Percentiles rank a stretch among this genome's conserved stretches.
Evolutionary conservation across 2,888 invertebrate species (phyloP).

Genomic region (Spicauda simplicius): DNA sequence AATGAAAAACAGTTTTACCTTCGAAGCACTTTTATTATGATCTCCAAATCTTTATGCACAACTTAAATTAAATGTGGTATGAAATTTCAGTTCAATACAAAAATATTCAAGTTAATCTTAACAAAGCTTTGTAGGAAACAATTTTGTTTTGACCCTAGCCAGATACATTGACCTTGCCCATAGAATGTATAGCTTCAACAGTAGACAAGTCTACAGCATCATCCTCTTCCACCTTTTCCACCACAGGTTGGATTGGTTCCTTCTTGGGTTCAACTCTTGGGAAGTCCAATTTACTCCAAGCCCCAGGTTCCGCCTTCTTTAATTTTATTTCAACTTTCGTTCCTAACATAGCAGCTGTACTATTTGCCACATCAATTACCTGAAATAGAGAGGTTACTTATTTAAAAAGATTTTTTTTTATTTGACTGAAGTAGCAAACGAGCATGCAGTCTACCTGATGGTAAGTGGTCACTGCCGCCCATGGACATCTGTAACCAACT

Average conservation of each 20-base stretch:
- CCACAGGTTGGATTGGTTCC: constrained; percentile 48
- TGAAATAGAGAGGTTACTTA: constrained; percentile 63
- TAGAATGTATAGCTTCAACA: constrained; percentile 80
- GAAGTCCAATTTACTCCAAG: constrained; percentile 92
- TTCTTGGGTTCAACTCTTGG: constrained; percentile 69
- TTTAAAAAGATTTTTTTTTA: not conserved
- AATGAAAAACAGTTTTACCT: constrained; percentile 21
- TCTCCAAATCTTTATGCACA: constrained; percentile 1
- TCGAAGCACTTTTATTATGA: constrained; percentile 22
- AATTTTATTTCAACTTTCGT: constrained; percentile 97
- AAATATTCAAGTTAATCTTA: constrained; percentile 5
- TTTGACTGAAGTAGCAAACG: too few species aligned
- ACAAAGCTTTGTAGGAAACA: not conserved
- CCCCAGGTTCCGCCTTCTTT: constrained; percentile 92
- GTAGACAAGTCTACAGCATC: constrained; percentile 91
- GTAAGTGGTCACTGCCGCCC: too few species aligned
- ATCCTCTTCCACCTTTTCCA: constrained; percentile 54
- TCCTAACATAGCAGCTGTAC: constrained; percentile 91
- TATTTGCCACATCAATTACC: constrained; percentile 90
- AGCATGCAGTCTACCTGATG: too few species aligned
- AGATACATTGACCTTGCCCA: constrained; percentile 73
- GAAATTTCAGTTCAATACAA: constrained; percentile 16
- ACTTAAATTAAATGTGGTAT: not conserved
- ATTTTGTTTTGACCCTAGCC: constrained; percentile 41
- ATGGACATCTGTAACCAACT: too few species aligned